Evolutionary conservation across 2,888 invertebrate genomes (phyloP).

Genomic region (Leptinotarsa haldemani): DNA sequence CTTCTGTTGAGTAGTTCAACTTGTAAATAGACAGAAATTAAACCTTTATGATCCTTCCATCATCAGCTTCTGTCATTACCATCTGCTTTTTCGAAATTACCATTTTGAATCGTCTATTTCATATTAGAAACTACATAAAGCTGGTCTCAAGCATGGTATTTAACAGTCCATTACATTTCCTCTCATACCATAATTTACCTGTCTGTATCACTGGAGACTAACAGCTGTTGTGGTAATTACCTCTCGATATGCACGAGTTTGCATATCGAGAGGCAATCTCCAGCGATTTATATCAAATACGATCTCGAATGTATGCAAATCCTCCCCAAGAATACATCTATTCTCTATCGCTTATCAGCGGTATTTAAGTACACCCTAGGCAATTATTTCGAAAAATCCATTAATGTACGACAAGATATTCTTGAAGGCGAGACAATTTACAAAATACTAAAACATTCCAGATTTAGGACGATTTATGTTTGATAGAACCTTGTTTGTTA

Average conservation of each 20-base stretch:
- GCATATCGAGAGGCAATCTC: too few relatives aligned
- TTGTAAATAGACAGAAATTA: too few relatives aligned
- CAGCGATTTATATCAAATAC: not conserved
- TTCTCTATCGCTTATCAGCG: not conserved
- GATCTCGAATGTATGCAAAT: constrained; percentile 8
- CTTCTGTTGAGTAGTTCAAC: too few relatives aligned
- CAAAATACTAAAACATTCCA: not conserved
- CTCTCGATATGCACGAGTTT: constrained; percentile 8
- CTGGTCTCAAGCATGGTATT: not conserved
- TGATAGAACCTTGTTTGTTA: not conserved
- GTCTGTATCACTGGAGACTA: not conserved
- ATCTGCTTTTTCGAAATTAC: not conserved
- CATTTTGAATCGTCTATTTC: not conserved
- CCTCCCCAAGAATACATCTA: not conserved
- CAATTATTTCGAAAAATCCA: not conserved
- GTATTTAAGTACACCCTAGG: not conserved
- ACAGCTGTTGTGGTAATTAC: constrained; percentile 9
- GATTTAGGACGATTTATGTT: not conserved
- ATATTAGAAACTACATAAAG: not conserved
- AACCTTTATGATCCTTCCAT: not conserved
- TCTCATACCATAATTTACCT: constrained; percentile 4
- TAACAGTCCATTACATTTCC: constrained; percentile 8
- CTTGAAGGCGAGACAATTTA: not conserved
- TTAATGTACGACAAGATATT: constrained; percentile 1
- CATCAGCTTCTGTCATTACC: not conserved